Evolutionary conservation across 2,888 invertebrate genomes (phyloP), one percentile per base, ranked within the genome.

Genomic region (Pteria penguin): DNA sequence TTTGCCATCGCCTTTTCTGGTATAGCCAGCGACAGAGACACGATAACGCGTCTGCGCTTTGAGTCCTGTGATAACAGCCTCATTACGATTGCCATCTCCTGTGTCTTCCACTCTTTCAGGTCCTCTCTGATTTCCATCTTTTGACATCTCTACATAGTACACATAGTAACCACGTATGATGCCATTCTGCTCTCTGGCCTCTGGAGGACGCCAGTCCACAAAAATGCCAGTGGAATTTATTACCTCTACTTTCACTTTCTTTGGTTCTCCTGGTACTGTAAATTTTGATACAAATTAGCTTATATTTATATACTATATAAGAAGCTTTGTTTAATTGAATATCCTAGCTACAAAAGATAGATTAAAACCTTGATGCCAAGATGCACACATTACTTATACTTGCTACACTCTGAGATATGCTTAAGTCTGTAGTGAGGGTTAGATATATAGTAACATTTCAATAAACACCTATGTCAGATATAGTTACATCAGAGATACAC

Each of bases 121-220:
- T 4, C 82, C 81, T 4, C 67, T 75, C 1, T 85, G 82, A 32
- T 86, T 86, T 57, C 84, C 87, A 54, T 87, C 83, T 4, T 80
- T 79, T 75, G 87, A 82, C 4, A 88, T 79, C 57, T 86, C 83
- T 24, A 85, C 84, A 78, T 83, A 89, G 75, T 87, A 86, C 73
- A 99, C 96, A 92, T 98, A 98, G 93, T 98, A 99, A 31, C 98
- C 98, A 78, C 98, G 94, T 85, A 99, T 98, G 84, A 98, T 96
- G 62, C 98, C 98, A 91, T 98, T 97, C 81, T 96, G 95, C 88
- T 98, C 97, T 89, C 96, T 96, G 85, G 96, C 95, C 77, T 95
- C 94, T 0, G 99, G 99, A 5, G 97, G 96, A 90, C 97, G 96
- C 99, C 99, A 99, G 79, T 95, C 95, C 68, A 99, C 97, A 92